These are phyloP conservation scores for Trichopria drosophilae DNA, from an alignment of 2,888 invertebrate species.

Conservation along the genomic window DNA sequence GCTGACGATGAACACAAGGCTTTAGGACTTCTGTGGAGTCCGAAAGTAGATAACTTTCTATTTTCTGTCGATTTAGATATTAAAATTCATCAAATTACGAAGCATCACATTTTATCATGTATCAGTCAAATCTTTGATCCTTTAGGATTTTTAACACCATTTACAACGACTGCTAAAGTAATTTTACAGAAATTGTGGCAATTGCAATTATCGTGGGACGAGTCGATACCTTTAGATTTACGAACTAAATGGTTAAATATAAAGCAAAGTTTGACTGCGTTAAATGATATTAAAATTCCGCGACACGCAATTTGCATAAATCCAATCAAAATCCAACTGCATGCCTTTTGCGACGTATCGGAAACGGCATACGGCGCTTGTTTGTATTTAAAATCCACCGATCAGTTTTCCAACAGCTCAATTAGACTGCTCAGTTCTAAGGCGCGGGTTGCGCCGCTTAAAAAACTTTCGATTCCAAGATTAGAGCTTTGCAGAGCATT, in stretches of 20 bases:
- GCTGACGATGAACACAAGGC: not conserved
- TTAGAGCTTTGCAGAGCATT: no score
- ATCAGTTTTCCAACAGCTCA: not conserved
- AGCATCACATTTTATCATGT: not conserved
- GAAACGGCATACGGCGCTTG: constrained; percentile 20
- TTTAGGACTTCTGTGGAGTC: no score
- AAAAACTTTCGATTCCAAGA: no score
- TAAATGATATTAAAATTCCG: constrained; percentile 8
- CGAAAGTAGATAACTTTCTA: no score
- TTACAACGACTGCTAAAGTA: not conserved
- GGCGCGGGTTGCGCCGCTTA: not conserved
- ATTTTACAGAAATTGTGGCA: constrained; percentile 1
- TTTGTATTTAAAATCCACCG: constrained; percentile 7
- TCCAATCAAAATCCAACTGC: constrained; percentile 6
- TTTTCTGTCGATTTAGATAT: not conserved
- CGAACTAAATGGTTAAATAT: not conserved
- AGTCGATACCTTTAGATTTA: not conserved
- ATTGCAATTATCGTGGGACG: constrained; percentile 13
- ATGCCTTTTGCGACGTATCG: constrained; percentile 18
- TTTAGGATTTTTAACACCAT: constrained; percentile 1
- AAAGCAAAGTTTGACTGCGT: no score
- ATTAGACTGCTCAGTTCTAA: not conserved
- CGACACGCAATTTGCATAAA: constrained; percentile 5
- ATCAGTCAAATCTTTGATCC: constrained; percentile 4
- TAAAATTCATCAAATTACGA: not conserved